Percentiles rank a stretch among this genome's conserved stretches.
These are phyloP conservation scores for Sinhomidia bicolor DNA, from an alignment of 2,888 invertebrate genomes.

Conservation along the genomic window DNA sequence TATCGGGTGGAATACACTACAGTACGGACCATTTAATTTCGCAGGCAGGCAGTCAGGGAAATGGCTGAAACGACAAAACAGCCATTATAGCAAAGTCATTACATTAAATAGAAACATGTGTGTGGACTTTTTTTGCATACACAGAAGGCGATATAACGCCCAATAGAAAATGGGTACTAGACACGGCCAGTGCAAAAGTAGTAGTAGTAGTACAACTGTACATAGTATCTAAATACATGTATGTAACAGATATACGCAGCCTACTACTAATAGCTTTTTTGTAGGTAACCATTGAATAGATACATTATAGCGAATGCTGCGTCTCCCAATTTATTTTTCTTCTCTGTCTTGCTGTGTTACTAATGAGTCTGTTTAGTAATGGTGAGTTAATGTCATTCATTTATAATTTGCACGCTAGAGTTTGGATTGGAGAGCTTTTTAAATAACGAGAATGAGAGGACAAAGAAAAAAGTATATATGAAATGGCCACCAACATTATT, in stretches of 20 bases:
- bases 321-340: conserved; percentile 12
- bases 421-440: background rate
- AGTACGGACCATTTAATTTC: conserved; percentile 18
- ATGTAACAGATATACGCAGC: background rate
- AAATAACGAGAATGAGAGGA: conserved; percentile 13
- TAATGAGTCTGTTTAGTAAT: conserved; percentile 50
- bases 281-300: conserved; percentile 8
- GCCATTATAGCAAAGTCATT: background rate
- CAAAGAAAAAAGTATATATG: background rate
- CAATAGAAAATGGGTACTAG: background rate
- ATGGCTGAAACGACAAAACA: conserved; percentile 5
- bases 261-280: background rate
- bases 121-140: background rate
- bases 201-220: background rate
- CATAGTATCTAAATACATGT: background rate
- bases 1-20: background rate
- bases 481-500: conserved; percentile 20
- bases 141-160: background rate
- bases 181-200: background rate
- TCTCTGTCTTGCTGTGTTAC: conserved; percentile 48
- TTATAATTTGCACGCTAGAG: conserved; percentile 31
- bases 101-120: background rate
- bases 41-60: conserved; percentile 1
- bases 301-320: conserved; percentile 16
- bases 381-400: conserved; percentile 46